phyloP scores from a whole-genome alignment of 2,797 vertebrate species.

The Poeciliopsis infans region DNA sequence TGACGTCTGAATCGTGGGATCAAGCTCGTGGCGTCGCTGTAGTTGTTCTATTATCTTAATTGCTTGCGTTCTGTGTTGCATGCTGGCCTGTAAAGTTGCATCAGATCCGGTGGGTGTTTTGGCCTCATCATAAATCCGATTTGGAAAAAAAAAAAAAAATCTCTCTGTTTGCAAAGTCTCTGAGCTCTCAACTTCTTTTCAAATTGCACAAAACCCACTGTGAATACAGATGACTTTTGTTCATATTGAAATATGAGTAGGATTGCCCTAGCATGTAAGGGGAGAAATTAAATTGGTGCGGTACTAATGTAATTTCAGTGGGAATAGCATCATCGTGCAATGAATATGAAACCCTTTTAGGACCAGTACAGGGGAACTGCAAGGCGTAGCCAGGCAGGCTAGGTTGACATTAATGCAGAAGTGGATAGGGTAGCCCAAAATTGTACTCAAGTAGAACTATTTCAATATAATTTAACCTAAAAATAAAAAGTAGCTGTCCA shows the following conservation, averaged over 20 bases:
- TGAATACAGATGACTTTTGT: constrained; percentile 72
- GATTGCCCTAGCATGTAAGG: constrained; percentile 66
- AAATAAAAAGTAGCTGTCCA: too few relatives aligned
- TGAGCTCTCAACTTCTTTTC: constrained; percentile 42
- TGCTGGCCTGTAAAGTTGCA: constrained; percentile 48
- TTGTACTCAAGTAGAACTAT: too few relatives aligned
- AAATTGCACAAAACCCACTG: constrained; percentile 23
- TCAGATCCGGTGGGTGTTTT: constrained; percentile 39
- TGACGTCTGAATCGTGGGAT: constrained; percentile 29
- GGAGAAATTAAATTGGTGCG: constrained; percentile 58
- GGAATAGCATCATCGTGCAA: constrained; percentile 53
- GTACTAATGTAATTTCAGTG: constrained; percentile 37
- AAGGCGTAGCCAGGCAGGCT: background rate
- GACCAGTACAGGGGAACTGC: constrained; percentile 33
- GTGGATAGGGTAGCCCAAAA: too few relatives aligned
- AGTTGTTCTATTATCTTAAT: constrained; percentile 37
- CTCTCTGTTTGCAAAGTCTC: constrained; percentile 38
- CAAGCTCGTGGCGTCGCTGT: constrained; percentile 8
- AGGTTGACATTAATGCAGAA: background rate
- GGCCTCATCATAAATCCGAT: constrained; percentile 37
- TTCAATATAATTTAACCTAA: too few relatives aligned
- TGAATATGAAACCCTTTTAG: constrained; percentile 17
- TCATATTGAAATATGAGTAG: constrained; percentile 61
- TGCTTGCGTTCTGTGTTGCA: constrained; percentile 27
- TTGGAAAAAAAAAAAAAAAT: constrained; percentile 15